phyloP scores from a whole-genome alignment of 2,113 vertebrate species.

The Otus sunia region DNA sequence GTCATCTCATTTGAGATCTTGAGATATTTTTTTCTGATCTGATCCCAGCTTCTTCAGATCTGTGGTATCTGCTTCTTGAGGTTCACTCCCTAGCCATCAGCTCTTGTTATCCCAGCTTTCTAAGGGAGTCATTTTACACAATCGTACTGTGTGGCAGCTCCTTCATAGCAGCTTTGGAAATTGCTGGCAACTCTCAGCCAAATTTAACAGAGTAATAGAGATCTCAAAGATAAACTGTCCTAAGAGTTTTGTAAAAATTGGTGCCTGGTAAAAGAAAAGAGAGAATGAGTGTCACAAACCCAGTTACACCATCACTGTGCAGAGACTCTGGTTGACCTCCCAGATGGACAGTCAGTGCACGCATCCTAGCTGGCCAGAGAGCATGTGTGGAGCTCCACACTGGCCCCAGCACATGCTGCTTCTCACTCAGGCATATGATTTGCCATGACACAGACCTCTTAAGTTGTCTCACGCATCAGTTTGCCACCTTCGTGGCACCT shows the following conservation, averaged over 20 bases:
- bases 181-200: neutral
- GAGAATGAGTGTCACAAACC: neutral
- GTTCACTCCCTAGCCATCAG: neutral
- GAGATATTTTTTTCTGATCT: neutral
- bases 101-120: constrained; percentile 2
- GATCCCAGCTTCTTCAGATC: neutral
- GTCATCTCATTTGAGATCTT: neutral
- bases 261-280: neutral
- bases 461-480: neutral
- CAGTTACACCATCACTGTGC: neutral
- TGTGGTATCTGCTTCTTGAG: neutral
- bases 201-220: neutral
- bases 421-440: neutral
- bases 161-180: neutral
- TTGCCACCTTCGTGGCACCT: neutral
- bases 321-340: neutral
- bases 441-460: neutral
- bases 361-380: neutral
- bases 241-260: neutral
- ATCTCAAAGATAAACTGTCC: neutral
- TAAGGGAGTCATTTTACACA: neutral
- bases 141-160: neutral
- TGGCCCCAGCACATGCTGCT: neutral
- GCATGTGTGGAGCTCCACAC: neutral
- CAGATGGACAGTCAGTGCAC: neutral